Conservation (phyloP, 2,113 vertebrate genomes). For the Phalacrocorax carbo region DNA sequence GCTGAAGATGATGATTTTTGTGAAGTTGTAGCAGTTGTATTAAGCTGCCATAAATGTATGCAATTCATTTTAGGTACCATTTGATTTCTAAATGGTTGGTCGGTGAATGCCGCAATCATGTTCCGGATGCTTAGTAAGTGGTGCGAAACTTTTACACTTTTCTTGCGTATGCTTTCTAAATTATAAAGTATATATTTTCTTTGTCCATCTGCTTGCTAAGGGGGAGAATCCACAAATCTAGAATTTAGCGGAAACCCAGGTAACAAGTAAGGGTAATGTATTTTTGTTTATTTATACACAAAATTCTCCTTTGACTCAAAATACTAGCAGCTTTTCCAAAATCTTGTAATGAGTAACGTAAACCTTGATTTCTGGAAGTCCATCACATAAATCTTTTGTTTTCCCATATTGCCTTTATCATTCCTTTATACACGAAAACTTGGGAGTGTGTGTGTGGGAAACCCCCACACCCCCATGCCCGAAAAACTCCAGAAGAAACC, state of each 20-base stretch:
- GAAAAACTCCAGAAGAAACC: not conserved
- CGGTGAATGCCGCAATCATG: not conserved
- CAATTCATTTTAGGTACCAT: not conserved
- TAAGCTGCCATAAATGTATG: not conserved
- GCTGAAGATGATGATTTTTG: not conserved
- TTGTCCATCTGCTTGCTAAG: not conserved
- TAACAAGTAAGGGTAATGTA: not conserved
- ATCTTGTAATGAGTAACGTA: not conserved
- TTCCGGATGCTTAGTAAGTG: not conserved
- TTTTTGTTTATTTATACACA: not conserved
- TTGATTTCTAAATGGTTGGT: not conserved
- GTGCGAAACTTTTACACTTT: not conserved
- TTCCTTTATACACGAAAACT: not conserved
- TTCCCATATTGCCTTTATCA: not conserved
- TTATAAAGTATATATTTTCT: not conserved
- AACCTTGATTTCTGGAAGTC: not conserved
- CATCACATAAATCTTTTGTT: not conserved
- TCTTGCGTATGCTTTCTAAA: not conserved
- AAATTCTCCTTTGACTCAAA: not conserved
- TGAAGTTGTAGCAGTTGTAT: not conserved
- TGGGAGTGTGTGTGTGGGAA: rapidly evolving
- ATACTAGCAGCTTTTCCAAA: not conserved
- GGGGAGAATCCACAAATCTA: not conserved
- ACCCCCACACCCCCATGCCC: rapidly evolving
- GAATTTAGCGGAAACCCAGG: not conserved